phyloP scores from a whole-genome alignment of 2,888 invertebrate species.

The Cheilosia soror region DNA sequence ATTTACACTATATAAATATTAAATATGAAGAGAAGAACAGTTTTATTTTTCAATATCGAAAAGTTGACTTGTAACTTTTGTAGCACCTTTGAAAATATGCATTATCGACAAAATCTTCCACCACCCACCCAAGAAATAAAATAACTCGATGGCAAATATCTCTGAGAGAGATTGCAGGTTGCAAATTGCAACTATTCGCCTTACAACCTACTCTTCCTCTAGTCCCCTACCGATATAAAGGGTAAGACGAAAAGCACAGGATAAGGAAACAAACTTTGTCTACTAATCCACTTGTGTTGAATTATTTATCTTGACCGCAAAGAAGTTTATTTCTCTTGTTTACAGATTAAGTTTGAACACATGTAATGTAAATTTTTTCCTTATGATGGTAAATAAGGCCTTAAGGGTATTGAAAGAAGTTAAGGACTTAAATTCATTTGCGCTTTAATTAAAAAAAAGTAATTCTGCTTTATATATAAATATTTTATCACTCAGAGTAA shows the following conservation, averaged over 20 bases:
- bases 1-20: neutral
- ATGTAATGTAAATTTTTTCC: neutral
- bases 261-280: constrained; percentile 14
- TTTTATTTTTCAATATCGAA: constrained; percentile 12
- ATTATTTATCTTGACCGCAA: constrained; percentile 56
- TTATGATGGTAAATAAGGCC: neutral
- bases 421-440: too few relatives aligned
- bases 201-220: too few relatives aligned
- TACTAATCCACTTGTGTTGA: constrained; percentile 42
- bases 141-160: constrained; percentile 18
- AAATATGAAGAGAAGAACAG: neutral
- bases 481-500: too few relatives aligned
- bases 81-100: constrained; percentile 5
- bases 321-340: constrained; percentile 43
- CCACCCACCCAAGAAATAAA: constrained; percentile 9
- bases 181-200: neutral
- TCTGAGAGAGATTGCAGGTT: constrained; percentile 2
- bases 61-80: constrained; percentile 37
- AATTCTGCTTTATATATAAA: too few relatives aligned
- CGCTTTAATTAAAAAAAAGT: too few relatives aligned
- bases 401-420: neutral
- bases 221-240: neutral
- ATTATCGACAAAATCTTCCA: constrained; percentile 24
- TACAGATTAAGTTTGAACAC: constrained; percentile 9
- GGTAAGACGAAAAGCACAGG: neutral